Evolutionary conservation across 2,113 vertebrate species (phyloP).

Genomic region (Melanerpes aurifrons): DNA sequence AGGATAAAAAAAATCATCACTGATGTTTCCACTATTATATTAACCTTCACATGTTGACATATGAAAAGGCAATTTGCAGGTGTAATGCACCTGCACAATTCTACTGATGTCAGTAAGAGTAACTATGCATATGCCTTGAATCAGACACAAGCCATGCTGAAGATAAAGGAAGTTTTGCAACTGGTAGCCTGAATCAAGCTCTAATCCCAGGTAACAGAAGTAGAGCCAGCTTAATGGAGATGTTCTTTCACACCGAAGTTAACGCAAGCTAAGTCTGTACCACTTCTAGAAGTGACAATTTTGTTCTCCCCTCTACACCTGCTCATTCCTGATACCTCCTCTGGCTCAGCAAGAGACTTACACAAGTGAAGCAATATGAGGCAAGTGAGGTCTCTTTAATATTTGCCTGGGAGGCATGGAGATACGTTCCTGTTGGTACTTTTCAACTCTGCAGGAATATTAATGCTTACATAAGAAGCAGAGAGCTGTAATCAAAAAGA

Average conservation of each 20-base stretch:
- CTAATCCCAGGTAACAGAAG: not conserved
- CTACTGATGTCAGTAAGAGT: not conserved
- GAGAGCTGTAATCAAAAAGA: not conserved
- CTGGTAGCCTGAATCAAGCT: not conserved
- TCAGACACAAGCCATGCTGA: not conserved
- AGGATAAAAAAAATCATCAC: not conserved
- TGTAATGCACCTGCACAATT: not conserved
- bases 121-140: not conserved
- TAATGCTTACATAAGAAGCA: not conserved
- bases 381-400: not conserved
- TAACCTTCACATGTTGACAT: not conserved
- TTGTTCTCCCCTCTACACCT: not conserved
- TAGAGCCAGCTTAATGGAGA: not conserved
- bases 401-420: not conserved
- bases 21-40: not conserved
- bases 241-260: not conserved
- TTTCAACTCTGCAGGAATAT: conserved; percentile 4
- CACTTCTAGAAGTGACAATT: not conserved
- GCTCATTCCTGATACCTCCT: not conserved
- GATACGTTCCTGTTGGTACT: not conserved
- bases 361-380: not conserved
- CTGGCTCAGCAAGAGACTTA: not conserved
- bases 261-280: not conserved
- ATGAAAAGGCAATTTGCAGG: not conserved
- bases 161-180: not conserved